Evolutionary conservation across 2,888 invertebrate genomes (phyloP).

Genomic region (Cantharis rufa): DNA sequence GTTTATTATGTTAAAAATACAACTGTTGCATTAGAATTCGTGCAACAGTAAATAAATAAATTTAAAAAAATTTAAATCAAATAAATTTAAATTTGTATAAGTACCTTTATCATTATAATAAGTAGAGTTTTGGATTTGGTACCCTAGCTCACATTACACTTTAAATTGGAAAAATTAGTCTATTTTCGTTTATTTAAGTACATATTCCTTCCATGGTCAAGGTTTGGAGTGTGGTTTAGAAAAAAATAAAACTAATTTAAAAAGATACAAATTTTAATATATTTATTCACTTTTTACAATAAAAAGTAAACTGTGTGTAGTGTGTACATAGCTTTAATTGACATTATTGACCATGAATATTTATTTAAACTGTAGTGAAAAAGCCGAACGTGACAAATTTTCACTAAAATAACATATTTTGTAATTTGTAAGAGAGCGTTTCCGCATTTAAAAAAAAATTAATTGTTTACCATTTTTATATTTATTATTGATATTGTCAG

Average conservation of each 20-base stretch:
- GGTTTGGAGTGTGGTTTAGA: neutral
- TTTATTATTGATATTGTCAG: neutral
- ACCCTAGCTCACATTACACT: neutral
- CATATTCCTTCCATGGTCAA: neutral
- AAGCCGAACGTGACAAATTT: neutral
- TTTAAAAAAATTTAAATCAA: neutral
- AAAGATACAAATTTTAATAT: neutral
- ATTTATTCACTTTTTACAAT: neutral
- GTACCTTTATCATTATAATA: neutral
- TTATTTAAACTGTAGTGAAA: neutral
- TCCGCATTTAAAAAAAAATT: neutral
- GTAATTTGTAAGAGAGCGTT: neutral
- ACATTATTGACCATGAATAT: neutral
- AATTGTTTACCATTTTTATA: neutral
- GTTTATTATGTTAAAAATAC: neutral
- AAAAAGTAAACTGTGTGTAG: neutral
- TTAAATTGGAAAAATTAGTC: neutral
- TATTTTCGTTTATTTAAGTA: neutral
- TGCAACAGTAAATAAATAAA: neutral
- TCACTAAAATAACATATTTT: neutral
- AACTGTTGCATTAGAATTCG: neutral
- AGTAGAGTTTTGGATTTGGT: neutral
- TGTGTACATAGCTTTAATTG: neutral
- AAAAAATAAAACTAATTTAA: neutral
- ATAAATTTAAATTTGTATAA: no score